These are phyloP conservation scores for Barypeithes pellucidus DNA, from an alignment of 2,888 invertebrate species.

Conservation along the genomic window DNA sequence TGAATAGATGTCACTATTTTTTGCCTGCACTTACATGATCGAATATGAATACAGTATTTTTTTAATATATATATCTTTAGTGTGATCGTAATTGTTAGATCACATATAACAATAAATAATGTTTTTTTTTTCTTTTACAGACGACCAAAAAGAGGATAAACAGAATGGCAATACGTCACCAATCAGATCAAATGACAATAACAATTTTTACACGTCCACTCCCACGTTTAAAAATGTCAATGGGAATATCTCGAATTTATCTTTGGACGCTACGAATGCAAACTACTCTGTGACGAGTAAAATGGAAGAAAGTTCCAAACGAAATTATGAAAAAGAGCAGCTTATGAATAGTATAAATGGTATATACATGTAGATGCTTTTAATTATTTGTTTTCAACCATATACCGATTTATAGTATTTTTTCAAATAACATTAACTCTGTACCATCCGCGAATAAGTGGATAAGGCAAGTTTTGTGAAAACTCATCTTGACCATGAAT, in stretches of 20 bases:
- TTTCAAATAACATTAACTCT: no score
- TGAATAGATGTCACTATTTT: no score
- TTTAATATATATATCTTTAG: not conserved
- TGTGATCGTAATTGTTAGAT: no score
- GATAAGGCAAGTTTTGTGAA: no score
- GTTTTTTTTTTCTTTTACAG: conserved; percentile 53
- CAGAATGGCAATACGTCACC: conserved; percentile 56
- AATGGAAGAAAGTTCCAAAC: conserved; percentile 61
- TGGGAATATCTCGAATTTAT: conserved; percentile 68
- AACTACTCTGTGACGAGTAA: conserved; percentile 58
- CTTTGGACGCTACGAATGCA: conserved; percentile 70
- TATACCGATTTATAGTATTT: no score
- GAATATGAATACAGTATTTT: conserved; percentile 1
- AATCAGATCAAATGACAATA: conserved; percentile 64
- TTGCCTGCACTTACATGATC: no score
- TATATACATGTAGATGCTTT: no score
- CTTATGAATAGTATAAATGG: conserved; percentile 69
- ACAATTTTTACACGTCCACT: conserved; percentile 69
- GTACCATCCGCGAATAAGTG: no score
- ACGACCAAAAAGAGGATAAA: conserved; percentile 58
- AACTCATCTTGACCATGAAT: no score
- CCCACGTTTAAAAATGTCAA: conserved; percentile 70
- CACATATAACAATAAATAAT: not conserved
- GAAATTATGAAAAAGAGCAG: conserved; percentile 65
- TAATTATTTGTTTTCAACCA: no score